Base-by-base conservation (phyloP, 2,888 invertebrate species). In the Melanargia galathea region DNA sequence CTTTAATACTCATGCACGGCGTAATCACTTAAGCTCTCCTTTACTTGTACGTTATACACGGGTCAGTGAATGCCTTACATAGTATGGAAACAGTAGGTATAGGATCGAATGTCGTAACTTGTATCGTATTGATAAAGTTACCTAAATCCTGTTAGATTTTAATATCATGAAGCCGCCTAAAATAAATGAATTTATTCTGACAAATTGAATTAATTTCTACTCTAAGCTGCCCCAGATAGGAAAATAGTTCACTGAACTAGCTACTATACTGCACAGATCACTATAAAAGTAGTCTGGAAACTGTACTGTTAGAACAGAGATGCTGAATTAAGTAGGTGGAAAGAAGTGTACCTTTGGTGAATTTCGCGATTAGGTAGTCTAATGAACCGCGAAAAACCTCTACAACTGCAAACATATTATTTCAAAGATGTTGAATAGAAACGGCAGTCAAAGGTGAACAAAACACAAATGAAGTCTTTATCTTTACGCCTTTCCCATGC, bases 401-500 rank as follows among this genome's bases (percentile, higher is more conserved):
- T 46, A 45, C 13, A 46, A 20, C 5, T 35, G 20, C 30, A 45
- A 20, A 18, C 26, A 46, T 43, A 49, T 30, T 30, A 26, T 30
- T 30, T 30, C 43, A 20, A 45, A 8, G 18, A 45, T n/a, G 33
- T 46, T 45, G 43, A 52, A 33, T 26, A 52, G 40, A 54, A 54
- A 33, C 52, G 35, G 35, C 20, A 54, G 57, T 60, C 62, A 67
- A 62, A 64, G 62, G 62, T 60, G 46, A 64, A 55, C 60, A 62
- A 64, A 43, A 45, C 46, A 62, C 51, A 64, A 62, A 64, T 52
- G 64, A 62, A 64, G 56, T 51, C 56, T 59, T 67, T 65, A 62
- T 65, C 63, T 66, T 46, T 43, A 59, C 45, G 51, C 60, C 38
- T 33, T 65, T 54, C 48, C 60, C 58, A 52, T 54, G 60, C 57